Evolutionary conservation across 2,797 vertebrate species (phyloP).

Genomic region (Cottoperca gobio): DNA sequence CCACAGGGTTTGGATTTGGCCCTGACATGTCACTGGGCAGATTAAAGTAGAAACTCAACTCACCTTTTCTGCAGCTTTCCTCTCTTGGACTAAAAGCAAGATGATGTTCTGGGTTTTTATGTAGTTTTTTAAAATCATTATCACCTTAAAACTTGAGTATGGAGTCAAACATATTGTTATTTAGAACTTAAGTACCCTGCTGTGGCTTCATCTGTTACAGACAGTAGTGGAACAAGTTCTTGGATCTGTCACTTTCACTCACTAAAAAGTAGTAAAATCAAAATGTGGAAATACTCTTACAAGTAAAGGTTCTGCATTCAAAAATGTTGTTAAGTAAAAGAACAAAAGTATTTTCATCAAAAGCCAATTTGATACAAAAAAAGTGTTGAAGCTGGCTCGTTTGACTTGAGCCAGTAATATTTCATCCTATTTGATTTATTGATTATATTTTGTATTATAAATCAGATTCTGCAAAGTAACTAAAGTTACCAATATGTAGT

Average conservation of each 20-base stretch:
- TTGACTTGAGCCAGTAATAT: neutral
- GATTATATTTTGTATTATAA: neutral
- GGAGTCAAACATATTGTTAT: neutral
- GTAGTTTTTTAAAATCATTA: neutral
- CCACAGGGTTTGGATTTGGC: constrained; percentile 11
- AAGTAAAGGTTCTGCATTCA: neutral
- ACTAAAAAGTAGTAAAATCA: neutral
- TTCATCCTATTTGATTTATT: neutral
- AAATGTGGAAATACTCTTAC: neutral
- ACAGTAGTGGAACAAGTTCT: neutral
- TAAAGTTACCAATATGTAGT: neutral
- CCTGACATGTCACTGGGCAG: neutral
- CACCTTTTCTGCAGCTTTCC: constrained; percentile 14
- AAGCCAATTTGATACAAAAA: too few relatives aligned
- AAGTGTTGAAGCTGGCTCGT: neutral
- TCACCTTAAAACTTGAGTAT: neutral
- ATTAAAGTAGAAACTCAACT: neutral
- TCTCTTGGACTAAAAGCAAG: neutral
- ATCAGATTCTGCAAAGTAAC: neutral
- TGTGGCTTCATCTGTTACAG: neutral
- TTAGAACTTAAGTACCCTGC: neutral
- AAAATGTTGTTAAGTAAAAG: neutral
- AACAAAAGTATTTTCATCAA: too few relatives aligned
- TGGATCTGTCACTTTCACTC: neutral
- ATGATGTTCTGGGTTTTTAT: neutral